Percentiles rank a stretch among this genome's conserved stretches.
phyloP scores from a whole-genome alignment of 1,140 invertebrate genomes.

The Coelopa frigida region DNA sequence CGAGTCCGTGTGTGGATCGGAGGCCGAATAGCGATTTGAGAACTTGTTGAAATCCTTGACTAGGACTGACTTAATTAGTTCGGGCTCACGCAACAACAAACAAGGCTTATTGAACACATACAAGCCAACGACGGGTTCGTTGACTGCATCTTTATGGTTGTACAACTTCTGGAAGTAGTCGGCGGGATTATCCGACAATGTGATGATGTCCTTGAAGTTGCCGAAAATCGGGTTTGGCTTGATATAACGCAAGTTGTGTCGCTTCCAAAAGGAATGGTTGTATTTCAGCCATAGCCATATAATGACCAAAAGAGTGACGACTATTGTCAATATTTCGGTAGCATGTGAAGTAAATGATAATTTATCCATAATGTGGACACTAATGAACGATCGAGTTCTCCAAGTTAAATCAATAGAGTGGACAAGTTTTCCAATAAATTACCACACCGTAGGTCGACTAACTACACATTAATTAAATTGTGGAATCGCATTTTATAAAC shows the following conservation, averaged over 20 bases:
- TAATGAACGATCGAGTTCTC: too few relatives aligned
- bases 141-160: conserved; percentile 19
- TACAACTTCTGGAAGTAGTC: conserved; percentile 30
- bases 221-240: conserved; percentile 28
- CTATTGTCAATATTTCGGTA: conserved; percentile 6
- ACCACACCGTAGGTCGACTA: too few relatives aligned
- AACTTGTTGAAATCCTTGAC: conserved; percentile 47
- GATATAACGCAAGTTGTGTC: conserved; percentile 31
- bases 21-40: conserved; percentile 25
- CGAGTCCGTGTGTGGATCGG: conserved; percentile 29
- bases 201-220: conserved; percentile 25
- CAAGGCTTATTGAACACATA: conserved; percentile 44
- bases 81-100: conserved; percentile 48
- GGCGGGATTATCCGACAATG: conserved; percentile 23
- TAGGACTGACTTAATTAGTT: conserved; percentile 48
- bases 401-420: too few relatives aligned
- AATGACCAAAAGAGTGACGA: background rate
- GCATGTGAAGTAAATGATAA: background rate
- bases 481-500: too few relatives aligned
- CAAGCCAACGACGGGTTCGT: conserved; percentile 43
- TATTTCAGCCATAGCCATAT: conserved; percentile 10
- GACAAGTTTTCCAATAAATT: too few relatives aligned
- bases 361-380: too few relatives aligned
- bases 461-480: too few relatives aligned
- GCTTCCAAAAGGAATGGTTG: conserved; percentile 33